Evolutionary conservation across 2,888 invertebrate genomes (phyloP).

Genomic region (Rutpela maculata): DNA sequence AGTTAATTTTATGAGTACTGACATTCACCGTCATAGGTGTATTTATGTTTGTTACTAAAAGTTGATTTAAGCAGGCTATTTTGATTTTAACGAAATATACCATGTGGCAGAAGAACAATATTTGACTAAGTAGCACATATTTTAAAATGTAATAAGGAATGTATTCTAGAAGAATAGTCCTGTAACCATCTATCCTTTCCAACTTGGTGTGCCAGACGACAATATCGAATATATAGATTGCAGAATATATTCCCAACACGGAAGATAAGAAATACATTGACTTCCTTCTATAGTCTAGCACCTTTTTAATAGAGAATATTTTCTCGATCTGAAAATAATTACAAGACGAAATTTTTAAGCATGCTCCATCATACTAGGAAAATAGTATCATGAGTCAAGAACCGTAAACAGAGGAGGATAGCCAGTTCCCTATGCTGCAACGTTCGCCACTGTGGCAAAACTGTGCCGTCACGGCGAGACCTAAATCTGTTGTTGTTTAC

Average conservation of each 20-base stretch:
- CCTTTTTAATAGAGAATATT: background rate
- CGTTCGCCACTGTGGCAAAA: too few relatives aligned
- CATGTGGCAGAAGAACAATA: conserved; percentile 27
- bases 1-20: background rate
- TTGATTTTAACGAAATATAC: conserved; percentile 19
- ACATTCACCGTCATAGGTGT: background rate
- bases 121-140: conserved; percentile 3
- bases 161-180: background rate
- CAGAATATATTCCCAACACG: background rate
- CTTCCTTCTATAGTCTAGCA: background rate
- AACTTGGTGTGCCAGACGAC: background rate
- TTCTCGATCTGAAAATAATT: conserved; percentile 22
- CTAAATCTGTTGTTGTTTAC: too few relatives aligned
- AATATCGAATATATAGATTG: background rate
- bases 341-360: background rate
- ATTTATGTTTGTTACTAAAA: background rate
- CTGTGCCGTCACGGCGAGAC: too few relatives aligned
- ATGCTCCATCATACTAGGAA: too few relatives aligned
- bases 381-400: too few relatives aligned
- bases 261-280: conserved; percentile 14
- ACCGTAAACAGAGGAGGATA: too few relatives aligned
- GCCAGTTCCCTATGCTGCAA: too few relatives aligned
- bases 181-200: background rate
- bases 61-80: background rate
- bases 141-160: background rate